A percentile compares a stretch with the other conserved stretches of the same genome.
Evolutionary conservation across 2,797 vertebrate genomes (phyloP).

Genomic region (Allobates femoralis): DNA sequence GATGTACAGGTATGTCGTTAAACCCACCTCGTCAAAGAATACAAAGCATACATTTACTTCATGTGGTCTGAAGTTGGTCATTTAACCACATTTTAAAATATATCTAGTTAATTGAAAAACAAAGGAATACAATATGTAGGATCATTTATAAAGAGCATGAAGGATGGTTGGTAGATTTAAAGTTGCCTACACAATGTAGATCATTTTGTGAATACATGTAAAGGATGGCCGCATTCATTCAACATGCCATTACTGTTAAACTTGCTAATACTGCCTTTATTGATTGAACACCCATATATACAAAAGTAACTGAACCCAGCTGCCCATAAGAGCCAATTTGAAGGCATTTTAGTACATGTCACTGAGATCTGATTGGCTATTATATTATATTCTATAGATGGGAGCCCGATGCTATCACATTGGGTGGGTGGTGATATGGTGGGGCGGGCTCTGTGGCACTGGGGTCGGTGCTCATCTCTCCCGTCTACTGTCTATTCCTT

Average conservation of each 20-base stretch:
- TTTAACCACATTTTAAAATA: neutral
- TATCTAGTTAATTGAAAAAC: neutral
- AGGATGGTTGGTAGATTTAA: neutral
- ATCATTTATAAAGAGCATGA: neutral
- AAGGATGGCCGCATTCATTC: neutral
- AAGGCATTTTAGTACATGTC: neutral
- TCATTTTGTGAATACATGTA: neutral
- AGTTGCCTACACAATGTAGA: neutral
- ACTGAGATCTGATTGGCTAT: neutral
- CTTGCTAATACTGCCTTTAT: neutral
- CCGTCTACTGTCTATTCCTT: too few species aligned
- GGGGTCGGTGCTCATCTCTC: too few species aligned
- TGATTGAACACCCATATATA: too few species aligned
- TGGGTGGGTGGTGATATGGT: too few species aligned
- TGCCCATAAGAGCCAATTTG: neutral
- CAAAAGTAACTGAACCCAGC: neutral
- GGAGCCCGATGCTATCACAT: too few species aligned
- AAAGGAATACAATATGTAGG: neutral
- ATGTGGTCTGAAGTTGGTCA: neutral
- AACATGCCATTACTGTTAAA: neutral
- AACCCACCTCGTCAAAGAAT: slow-evolving; percentile 4
- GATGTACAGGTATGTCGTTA: slow-evolving; percentile 19
- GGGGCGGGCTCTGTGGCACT: too few species aligned
- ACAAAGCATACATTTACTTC: neutral
- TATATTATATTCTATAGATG: too few species aligned